These are phyloP conservation scores for Numida meleagris DNA, from an alignment of 2,113 vertebrate genomes.

Conservation along the genomic window DNA sequence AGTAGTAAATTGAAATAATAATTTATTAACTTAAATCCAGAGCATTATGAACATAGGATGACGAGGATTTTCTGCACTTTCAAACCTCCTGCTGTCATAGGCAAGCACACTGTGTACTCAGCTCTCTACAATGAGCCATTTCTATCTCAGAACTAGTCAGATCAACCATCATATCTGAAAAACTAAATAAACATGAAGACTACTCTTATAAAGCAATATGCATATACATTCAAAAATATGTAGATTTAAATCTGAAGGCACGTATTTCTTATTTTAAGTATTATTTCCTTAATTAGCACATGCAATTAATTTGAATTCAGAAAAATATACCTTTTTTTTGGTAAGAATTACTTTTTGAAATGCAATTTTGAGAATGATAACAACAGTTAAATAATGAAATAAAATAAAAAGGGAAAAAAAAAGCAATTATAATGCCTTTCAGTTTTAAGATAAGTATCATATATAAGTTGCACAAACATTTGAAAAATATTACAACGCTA, in stretches of 20 bases:
- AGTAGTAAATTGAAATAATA: neutral
- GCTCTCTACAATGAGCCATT: neutral
- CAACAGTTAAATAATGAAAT: constrained; percentile 62
- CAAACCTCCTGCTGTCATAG: neutral
- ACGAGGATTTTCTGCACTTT: neutral
- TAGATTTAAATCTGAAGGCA: neutral
- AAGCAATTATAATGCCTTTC: constrained; percentile 50
- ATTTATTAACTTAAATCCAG: neutral
- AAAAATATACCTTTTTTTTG: constrained; percentile 7
- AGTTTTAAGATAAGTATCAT: constrained; percentile 55
- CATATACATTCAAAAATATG: neutral
- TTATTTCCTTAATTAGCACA: neutral
- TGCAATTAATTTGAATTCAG: constrained; percentile 49
- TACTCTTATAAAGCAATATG: neutral
- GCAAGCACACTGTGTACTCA: neutral
- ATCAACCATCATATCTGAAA: neutral
- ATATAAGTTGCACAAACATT: constrained; percentile 32
- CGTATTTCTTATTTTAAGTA: neutral
- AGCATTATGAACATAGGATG: neutral
- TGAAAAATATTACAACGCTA: constrained; percentile 32
- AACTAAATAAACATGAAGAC: neutral
- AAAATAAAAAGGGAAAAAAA: constrained; percentile 32
- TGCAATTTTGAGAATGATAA: constrained; percentile 31
- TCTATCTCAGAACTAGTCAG: neutral
- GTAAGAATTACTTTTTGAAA: constrained; percentile 16